Base-by-base conservation (phyloP, 2,797 vertebrate species). In the Pristis pectinata region DNA sequence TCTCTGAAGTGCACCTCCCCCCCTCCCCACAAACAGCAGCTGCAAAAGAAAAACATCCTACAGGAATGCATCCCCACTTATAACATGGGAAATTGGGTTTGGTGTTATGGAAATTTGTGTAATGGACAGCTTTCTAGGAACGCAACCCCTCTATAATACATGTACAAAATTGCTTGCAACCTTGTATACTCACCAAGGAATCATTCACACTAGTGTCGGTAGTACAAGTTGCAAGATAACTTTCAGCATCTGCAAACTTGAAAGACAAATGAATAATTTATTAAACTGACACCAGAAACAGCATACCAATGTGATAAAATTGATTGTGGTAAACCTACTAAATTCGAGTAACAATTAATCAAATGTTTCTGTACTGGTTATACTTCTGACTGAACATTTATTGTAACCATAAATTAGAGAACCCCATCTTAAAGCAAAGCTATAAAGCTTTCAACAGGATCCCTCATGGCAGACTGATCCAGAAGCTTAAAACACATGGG, bases 241-340 rank as follows among this genome's bases (percentile, higher is more conserved):
- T 97, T 96, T 99, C 98, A 89, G 98, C 97, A 97, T 99, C 98
- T 96, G 98, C 97, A 97, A 99, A 98, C 98, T 99, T 96, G 96
- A 96, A 94, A 95, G n/a, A n/a, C n/a, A 92, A 95, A 41, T 94
- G 8, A 6, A 37, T 77, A 95, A 80, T 3, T 94, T 94, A 93
- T 49, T 30, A 76, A 94, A 67, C 6, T 64, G 0, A 87, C 19
- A 91, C n/a, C 67, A 74, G 15, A 76, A 74, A 49, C 17, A 76
- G 61, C 61, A 70, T 59, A 93, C n/a, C n/a, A 94, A n/a, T 19
- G 34, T 76, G 41, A 8, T 53, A 94, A 94, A 74, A 5, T 37
- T 64, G 61, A 8, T 37, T 41, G 87, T 59, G 30, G 15, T 80
- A 80, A 3, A 87, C 87, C 27, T 67, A n/a, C 87, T 91, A 41